Base-by-base conservation (phyloP, 1,140 invertebrate genomes). In the Drosophila kanapiae region DNA sequence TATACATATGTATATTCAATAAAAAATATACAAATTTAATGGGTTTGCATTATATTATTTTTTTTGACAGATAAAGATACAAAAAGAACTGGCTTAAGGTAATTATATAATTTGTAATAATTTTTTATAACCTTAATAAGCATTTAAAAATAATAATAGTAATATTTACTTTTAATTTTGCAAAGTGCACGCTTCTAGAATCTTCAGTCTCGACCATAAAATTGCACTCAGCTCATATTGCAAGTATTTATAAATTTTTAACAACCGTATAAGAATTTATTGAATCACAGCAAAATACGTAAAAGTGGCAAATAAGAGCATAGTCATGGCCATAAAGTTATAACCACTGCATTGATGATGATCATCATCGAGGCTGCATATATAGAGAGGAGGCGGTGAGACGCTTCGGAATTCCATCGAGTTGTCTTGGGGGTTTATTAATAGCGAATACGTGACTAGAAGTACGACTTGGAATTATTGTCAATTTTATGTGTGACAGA, bases 371-470 rank as follows among this genome's bases (percentile, higher is more conserved):
- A 54, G 29, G 67, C 64, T 67, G 42, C 33, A 51, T 31, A 31
- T 49, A 42, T 56, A 47, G 53, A 56, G 38, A 23, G 45, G 16
- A 35, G 45, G 23, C 27, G 13, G 29, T 37, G 37, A 51, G 18
- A 72, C 69, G 67, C 69, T 40, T 72, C 31, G 70, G 70, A 72
- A 72, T 72, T 72, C 54, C 67, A 71, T 49, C 60, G 37, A 38
- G 35, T 72, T 72, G 43, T 72, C 69, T 70, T 35, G 67, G 45
- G 14, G 48, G 18, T 60, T 72, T 72, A 72, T 75, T 75, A 75
- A 75, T 75, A 61, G 58, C 70, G 18, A 31, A 53, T 75, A 75
- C 71, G 71, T 75, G 71, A 75, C 71, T 63, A 37, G 40, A 61
- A 75, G 48, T 63, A 53, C 58, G 57, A 63, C 49, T 54, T 18